phyloP scores from a whole-genome alignment of 2,113 vertebrate genomes.

The Nerophis ophidion region DNA sequence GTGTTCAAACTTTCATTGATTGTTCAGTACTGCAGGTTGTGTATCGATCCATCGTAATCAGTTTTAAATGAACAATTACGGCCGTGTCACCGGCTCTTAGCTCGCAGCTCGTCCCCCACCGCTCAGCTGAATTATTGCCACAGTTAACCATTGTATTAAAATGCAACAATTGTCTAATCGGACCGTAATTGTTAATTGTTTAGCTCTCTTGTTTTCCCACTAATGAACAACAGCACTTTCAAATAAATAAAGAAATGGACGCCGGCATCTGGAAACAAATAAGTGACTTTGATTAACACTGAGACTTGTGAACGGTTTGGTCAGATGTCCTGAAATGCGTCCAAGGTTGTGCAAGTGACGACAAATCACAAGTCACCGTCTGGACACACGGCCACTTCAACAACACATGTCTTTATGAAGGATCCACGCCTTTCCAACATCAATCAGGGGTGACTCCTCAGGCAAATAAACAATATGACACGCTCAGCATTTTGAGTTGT shows the following conservation, averaged over 20 bases:
- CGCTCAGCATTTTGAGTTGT: background rate
- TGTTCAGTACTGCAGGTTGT: constrained; percentile 43
- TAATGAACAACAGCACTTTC: background rate
- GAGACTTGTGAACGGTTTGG: background rate
- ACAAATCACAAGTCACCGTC: background rate
- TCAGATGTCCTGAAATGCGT: too few relatives aligned
- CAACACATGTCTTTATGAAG: background rate
- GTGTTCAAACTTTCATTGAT: constrained; percentile 40
- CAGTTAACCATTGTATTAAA: background rate
- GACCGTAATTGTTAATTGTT: background rate
- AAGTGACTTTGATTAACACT: too few relatives aligned
- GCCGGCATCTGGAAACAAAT: too few relatives aligned
- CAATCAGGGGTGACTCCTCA: constrained; percentile 2
- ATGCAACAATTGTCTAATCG: background rate
- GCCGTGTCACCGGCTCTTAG: constrained; percentile 23
- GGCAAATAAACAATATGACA: background rate
- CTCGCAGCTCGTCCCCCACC: constrained; percentile 5
- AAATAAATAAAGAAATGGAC: background rate
- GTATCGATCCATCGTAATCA: constrained; percentile 60
- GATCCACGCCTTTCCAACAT: background rate
- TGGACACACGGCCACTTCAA: background rate
- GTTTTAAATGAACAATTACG: constrained; percentile 67
- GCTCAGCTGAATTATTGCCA: background rate
- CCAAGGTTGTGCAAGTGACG: background rate
- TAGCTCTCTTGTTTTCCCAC: background rate